phyloP scores from a whole-genome alignment of 2,797 vertebrate species.

The Erethizon dorsatum region DNA sequence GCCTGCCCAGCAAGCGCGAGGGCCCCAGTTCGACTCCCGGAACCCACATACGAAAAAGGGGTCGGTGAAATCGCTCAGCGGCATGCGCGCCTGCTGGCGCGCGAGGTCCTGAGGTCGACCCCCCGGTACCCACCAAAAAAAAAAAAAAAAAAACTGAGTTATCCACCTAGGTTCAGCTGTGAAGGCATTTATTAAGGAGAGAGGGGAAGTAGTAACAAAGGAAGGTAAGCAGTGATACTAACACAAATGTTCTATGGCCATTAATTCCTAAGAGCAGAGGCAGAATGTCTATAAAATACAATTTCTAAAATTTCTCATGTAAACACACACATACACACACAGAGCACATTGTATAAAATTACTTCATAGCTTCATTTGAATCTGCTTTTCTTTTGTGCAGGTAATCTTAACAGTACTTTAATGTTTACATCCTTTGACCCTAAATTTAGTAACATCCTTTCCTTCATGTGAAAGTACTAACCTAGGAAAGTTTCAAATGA shows the following conservation, averaged over 20 bases:
- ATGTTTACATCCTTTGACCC: neutral
- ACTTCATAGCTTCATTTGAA: neutral
- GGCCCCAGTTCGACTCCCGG: too few relatives aligned
- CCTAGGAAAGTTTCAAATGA: neutral
- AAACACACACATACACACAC: neutral
- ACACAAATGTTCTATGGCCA: neutral
- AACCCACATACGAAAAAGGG: too few relatives aligned
- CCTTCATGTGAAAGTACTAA: neutral
- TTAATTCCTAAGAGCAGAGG: neutral
- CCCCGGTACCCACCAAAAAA: too few relatives aligned
- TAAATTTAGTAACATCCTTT: neutral
- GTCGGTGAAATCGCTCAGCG: too few relatives aligned
- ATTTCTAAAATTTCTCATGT: neutral
- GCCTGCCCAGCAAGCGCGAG: too few relatives aligned
- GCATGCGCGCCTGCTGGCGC: too few relatives aligned
- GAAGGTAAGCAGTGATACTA: rapidly evolving
- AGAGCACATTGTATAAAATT: neutral
- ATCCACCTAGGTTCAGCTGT: neutral
- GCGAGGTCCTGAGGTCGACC: too few relatives aligned
- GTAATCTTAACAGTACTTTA: neutral
- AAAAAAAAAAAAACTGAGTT: too few relatives aligned
- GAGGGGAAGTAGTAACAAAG: neutral
- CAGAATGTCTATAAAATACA: neutral
- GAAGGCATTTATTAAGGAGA: neutral
- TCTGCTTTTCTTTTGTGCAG: neutral